Conservation (phyloP, 2,113 vertebrate genomes). For the Xenus cinereus region DNA sequence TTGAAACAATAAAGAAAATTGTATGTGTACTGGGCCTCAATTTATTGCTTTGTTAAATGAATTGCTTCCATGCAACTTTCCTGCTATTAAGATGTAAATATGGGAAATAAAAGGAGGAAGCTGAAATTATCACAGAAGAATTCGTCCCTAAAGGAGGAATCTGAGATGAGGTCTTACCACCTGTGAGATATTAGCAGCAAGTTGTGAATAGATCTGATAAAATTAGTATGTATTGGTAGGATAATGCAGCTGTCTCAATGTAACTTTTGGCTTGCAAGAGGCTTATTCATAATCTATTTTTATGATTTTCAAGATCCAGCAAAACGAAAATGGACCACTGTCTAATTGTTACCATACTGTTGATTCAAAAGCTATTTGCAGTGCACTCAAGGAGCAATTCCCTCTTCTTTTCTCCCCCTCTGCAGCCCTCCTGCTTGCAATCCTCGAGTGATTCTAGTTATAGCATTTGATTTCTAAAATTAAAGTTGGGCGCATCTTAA, state of each 20-base stretch:
- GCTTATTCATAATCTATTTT: conserved; percentile 66
- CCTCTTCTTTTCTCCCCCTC: background rate
- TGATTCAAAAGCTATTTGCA: conserved; percentile 44
- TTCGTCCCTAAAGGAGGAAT: background rate
- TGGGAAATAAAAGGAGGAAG: background rate
- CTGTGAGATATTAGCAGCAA: conserved; percentile 27
- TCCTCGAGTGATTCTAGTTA: background rate
- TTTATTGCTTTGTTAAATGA: conserved; percentile 23
- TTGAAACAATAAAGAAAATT: conserved; percentile 3
- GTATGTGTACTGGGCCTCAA: background rate
- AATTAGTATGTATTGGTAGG: conserved; percentile 3
- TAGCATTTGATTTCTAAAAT: conserved; percentile 25
- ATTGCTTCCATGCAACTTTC: conserved; percentile 19
- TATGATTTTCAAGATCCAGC: conserved; percentile 47
- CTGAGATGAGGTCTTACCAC: background rate
- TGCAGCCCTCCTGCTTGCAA: background rate
- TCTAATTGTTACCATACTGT: conserved; percentile 59
- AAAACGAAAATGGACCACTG: conserved; percentile 50
- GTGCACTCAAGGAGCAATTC: background rate
- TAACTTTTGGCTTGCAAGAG: conserved; percentile 45
- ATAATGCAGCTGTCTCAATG: conserved; percentile 44
- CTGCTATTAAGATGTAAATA: background rate
- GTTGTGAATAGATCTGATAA: conserved; percentile 52
- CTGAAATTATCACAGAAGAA: background rate
- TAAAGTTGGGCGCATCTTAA: background rate